phyloP scores from a whole-genome alignment of 2,888 invertebrate species.

The Entomobrya multifasciata region DNA sequence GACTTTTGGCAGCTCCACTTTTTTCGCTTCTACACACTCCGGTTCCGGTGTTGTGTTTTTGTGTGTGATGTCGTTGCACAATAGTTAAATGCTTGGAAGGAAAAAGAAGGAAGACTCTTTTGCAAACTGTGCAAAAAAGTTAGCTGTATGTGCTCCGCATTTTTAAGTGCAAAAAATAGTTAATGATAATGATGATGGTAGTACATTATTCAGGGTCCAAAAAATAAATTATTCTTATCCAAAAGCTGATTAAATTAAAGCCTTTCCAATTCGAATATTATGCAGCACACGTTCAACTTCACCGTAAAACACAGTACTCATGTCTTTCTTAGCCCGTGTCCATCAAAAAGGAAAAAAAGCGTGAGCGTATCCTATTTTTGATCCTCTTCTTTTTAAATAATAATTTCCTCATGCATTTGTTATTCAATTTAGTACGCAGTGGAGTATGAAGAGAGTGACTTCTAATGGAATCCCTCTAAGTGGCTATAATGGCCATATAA shows the following conservation, averaged over 20 bases:
- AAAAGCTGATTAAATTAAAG: slow-evolving; percentile 3
- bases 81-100: neutral
- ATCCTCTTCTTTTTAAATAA: slow-evolving; percentile 13
- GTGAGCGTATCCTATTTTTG: neutral
- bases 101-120: neutral
- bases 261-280: neutral
- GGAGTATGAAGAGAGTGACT: neutral
- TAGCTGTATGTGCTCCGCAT: neutral
- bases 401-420: slow-evolving; percentile 12
- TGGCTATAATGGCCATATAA: no score
- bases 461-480: neutral
- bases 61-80: neutral
- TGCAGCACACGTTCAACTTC: neutral
- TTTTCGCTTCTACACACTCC: neutral
- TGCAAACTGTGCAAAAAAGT: neutral
- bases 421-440: neutral
- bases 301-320: neutral
- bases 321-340: neutral
- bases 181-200: slow-evolving; percentile 1
- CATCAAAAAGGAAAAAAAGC: neutral
- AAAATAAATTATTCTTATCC: neutral
- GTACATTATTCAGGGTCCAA: neutral
- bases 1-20: slow-evolving; percentile 60
- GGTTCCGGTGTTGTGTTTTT: neutral
- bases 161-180: neutral